Base-by-base conservation (phyloP, 2,797 vertebrate genomes). In the Crocidura indochinensis region DNA sequence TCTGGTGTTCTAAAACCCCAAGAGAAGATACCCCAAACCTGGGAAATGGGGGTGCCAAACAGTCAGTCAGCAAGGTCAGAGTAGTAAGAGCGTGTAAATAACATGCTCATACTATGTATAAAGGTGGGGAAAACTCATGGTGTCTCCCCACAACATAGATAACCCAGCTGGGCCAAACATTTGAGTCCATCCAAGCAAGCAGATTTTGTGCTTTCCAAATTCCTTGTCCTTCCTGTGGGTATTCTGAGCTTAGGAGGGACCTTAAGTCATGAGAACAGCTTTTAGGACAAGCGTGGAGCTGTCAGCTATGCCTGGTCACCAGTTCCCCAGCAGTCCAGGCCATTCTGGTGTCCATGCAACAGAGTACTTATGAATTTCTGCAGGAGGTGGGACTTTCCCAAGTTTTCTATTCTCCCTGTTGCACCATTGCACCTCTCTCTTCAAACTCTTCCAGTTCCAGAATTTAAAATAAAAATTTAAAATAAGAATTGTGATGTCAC, bases 61-160 rank as follows among this genome's bases (percentile, higher is more conserved):
- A 31, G 14, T 10, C 20, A 29, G 19, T 44, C 11, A 77, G 74
- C 65, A 4, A 53, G n/a, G 11, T 38, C 46, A 60, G 31, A 4
- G 1, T 1, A 60, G 2, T 10, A 14, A 2, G 0, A 14, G 22
- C 3, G 31, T 17, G 3, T 15, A 10, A 15, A 60, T 44, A 20
- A 6, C 24, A 29, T 0, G 1, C 22, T 29, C 1, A 0, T 1
- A 10, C 12, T 14, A 7, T 0, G 0, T 8, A 12, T 5, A 1
- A 4, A 15, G 46, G 14, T 2, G 2, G 2, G 4, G 1, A 5
- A 44, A 67, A 10, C 6, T 53, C 10, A 8, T 0, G 9, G 31
- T 2, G 3, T 38, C 38, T 64, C 24, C 24, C 20, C 38, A 10
- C 38, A 10, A 8, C 46, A 73, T 8, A 38, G 38, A 0, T 29